Conservation (phyloP, 2,113 vertebrate species). For the Indicator maculatus region DNA sequence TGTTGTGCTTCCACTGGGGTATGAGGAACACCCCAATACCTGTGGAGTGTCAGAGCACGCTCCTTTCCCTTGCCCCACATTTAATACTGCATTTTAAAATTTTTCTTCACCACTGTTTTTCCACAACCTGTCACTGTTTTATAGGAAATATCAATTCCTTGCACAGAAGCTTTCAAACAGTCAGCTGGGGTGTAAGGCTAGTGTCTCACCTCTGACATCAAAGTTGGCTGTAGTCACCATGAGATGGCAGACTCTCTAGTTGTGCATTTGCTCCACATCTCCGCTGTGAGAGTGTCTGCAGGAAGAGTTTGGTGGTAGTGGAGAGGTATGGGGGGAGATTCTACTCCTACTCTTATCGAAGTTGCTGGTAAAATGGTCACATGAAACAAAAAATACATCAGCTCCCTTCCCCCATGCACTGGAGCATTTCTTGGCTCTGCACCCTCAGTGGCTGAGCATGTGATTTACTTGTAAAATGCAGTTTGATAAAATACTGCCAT, state of each 20-base stretch:
- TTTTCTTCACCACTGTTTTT: not conserved
- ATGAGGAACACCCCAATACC: not conserved
- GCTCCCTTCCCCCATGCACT: conserved; percentile 37
- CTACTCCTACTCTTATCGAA: not conserved
- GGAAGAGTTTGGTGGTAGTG: not conserved
- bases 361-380: conserved; percentile 6
- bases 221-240: not conserved
- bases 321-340: not conserved
- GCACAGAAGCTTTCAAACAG: not conserved
- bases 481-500: not conserved
- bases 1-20: not conserved
- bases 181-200: not conserved
- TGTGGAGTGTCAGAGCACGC: not conserved
- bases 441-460: conserved; percentile 37
- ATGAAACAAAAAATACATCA: conserved; percentile 9
- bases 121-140: rapidly evolving
- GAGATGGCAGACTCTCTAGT: not conserved
- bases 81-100: not conserved
- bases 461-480: conserved; percentile 59
- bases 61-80: not conserved
- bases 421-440: conserved; percentile 53
- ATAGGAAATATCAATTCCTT: not conserved
- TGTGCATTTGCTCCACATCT: not conserved
- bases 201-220: not conserved
- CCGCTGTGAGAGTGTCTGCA: not conserved